Percentiles rank a stretch among this genome's conserved stretches.
Conservation (phyloP, 2,797 vertebrate genomes). For the Catostomus latipinnis region DNA sequence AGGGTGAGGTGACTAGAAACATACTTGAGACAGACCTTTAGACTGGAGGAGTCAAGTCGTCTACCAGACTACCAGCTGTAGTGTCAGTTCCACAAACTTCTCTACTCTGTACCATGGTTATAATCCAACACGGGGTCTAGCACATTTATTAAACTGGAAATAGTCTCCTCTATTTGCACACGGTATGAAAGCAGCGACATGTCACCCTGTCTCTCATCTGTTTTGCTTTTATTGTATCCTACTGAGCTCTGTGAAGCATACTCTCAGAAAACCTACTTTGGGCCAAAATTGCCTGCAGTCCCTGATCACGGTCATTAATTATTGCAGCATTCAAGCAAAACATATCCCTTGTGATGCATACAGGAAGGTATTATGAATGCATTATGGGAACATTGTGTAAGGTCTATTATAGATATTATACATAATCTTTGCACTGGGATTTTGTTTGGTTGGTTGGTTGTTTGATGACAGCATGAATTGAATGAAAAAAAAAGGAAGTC, state of each 20-base stretch:
- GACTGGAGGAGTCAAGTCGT: not conserved
- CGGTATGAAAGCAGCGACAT: conserved; percentile 52
- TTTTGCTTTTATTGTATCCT: conserved; percentile 29
- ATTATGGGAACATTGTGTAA: not conserved
- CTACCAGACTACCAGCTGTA: conserved; percentile 12
- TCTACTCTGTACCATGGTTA: conserved; percentile 65
- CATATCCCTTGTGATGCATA: not conserved
- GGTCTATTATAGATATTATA: not conserved
- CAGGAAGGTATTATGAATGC: not conserved
- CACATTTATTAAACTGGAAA: conserved; percentile 68
- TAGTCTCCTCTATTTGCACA: conserved; percentile 50
- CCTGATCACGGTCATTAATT: conserved; percentile 12
- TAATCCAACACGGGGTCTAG: conserved; percentile 48
- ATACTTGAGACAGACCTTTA: not conserved
- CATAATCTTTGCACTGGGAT: not conserved
- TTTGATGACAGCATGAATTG: not conserved
- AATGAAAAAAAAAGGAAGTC: conserved; percentile 9
- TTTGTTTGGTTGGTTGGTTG: not conserved
- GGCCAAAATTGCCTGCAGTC: conserved; percentile 8
- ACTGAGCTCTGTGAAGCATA: conserved; percentile 24
- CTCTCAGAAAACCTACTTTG: conserved; percentile 25
- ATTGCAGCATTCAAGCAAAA: conserved; percentile 15
- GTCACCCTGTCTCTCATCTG: conserved; percentile 33
- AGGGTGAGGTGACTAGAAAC: not conserved
- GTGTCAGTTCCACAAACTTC: conserved; percentile 70